Conservation (phyloP, 2,888 invertebrate species). For the Molorchus minor region DNA sequence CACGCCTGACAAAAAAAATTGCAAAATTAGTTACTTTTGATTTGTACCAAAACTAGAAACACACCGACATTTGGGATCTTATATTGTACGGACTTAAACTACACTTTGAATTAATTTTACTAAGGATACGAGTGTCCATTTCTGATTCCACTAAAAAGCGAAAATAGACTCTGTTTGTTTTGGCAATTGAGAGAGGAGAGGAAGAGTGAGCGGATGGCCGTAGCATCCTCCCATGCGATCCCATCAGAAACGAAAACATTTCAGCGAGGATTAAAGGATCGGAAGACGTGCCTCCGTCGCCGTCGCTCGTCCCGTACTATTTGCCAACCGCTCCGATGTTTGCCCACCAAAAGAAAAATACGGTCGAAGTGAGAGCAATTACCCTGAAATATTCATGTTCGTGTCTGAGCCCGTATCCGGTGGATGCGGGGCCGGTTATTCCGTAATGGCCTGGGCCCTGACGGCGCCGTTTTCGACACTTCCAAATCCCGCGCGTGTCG, state of each 20-base stretch:
- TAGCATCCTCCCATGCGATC: too few relatives aligned
- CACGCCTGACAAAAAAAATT: too few relatives aligned
- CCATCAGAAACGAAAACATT: conserved; percentile 39
- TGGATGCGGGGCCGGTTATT: conserved; percentile 57
- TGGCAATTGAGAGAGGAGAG: too few relatives aligned
- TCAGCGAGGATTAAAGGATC: conserved; percentile 39
- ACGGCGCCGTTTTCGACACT: conserved; percentile 33
- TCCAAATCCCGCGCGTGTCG: conserved; percentile 39
- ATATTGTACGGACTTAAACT: too few relatives aligned
- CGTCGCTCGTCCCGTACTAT: conserved; percentile 28
- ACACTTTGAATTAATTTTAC: too few relatives aligned
- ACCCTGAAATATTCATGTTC: conserved; percentile 59
- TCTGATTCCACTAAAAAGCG: conserved; percentile 1
- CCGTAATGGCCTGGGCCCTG: conserved; percentile 46
- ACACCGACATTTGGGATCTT: too few relatives aligned
- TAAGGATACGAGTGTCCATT: too few relatives aligned
- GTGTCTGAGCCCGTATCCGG: conserved; percentile 55
- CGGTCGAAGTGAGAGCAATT: conserved; percentile 50
- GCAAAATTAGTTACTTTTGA: too few relatives aligned
- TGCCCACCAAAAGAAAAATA: conserved; percentile 51
- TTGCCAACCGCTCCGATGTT: conserved; percentile 45
- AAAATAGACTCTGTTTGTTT: conserved; percentile 24
- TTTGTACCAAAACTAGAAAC: too few relatives aligned
- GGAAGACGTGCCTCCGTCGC: conserved; percentile 34
- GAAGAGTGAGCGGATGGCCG: conserved; percentile 6